A percentile compares a stretch with the other conserved stretches of the same genome.
phyloP scores from a whole-genome alignment of 53 echinoderm and acorn worm species.

The Hippasteria phrygiana region DNA sequence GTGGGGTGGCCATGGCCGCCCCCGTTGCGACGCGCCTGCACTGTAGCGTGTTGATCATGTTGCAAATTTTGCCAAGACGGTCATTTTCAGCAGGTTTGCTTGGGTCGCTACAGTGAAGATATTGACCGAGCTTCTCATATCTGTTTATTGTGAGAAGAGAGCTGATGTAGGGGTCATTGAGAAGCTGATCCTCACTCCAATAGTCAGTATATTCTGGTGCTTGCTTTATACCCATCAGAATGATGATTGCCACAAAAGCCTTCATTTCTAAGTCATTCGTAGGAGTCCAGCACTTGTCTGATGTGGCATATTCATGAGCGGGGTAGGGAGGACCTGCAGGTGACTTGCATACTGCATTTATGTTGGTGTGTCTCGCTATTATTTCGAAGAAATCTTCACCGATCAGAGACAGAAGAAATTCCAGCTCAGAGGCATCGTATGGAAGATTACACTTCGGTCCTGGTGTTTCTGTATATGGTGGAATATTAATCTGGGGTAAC shows the following conservation, averaged over 20 bases:
- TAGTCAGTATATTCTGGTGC: constrained; percentile 46
- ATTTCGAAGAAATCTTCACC: constrained; percentile 51
- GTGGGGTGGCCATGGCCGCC: no score
- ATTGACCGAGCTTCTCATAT: no score
- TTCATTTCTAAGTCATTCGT: constrained; percentile 29
- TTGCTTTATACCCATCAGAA: constrained; percentile 51
- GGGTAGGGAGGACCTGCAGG: constrained; percentile 8
- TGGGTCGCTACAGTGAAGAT: no score
- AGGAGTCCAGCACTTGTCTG: constrained; percentile 31
- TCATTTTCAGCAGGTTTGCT: no score
- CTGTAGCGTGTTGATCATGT: no score
- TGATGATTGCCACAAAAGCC: constrained; percentile 31
- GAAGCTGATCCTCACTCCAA: constrained; percentile 30
- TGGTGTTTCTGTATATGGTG: no score
- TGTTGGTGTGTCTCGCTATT: constrained; percentile 35
- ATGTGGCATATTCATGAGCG: constrained; percentile 33
- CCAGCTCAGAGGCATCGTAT: constrained; percentile 23
- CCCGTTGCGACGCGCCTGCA: no score
- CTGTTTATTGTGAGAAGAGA: no score
- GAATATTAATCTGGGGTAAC: no score
- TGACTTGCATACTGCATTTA: constrained; percentile 40
- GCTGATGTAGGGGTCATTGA: neutral
- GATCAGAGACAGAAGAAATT: constrained; percentile 10
- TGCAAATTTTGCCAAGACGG: no score
- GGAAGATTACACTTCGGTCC: constrained; percentile 21